Base-by-base conservation (phyloP, 2,888 invertebrate genomes). In the Leuctra nigra region DNA sequence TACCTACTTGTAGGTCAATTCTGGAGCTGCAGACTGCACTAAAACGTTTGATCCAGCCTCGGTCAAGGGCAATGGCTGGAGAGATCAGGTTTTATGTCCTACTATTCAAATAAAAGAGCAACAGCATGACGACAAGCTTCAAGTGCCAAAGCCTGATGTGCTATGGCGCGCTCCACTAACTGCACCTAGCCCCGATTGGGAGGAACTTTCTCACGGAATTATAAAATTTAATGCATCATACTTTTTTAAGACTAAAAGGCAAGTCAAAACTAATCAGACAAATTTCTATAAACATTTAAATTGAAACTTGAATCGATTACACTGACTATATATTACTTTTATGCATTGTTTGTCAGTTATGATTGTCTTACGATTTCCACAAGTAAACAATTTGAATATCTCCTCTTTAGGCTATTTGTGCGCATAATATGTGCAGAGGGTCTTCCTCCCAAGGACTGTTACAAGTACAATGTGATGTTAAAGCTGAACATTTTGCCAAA, bases 381-480 rank as follows among this genome's bases (percentile, higher is more conserved):
- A n/a, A n/a, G n/a, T 29, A 29, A 29, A 29, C 29, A 29, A 7
- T 6, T 7, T 29, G 29, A 11, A 29, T 11, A 11, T 29, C 29
- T 11, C 29, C 11, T 25, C 14, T 53, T n/a, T 48, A 59, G 59
- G 44, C 44, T 59, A 20, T 41, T 54, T 56, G 44, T 59, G 25
- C 63, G 62, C 67, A 54, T 69, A 20, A 64, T 65, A 4, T 62
- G 63, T 33, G 63, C 68, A 41, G 61, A 63, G 52, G 63, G 61
- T 16, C 62, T 69, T 14, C 65, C 67, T 13, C 65, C 66, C n/a
- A 66, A 64, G 58, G 67, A 67, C 6, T 54, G 61, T 22, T 59
- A 61, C 35, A 55, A 58, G 6, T 69, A 67, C 54, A 61, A 61
- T 35, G 63, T 64, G 18, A 61, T 65, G 11, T 61, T 69, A 16